Base-by-base conservation (phyloP, 1,140 invertebrate genomes). In the Patella vulgata region DNA sequence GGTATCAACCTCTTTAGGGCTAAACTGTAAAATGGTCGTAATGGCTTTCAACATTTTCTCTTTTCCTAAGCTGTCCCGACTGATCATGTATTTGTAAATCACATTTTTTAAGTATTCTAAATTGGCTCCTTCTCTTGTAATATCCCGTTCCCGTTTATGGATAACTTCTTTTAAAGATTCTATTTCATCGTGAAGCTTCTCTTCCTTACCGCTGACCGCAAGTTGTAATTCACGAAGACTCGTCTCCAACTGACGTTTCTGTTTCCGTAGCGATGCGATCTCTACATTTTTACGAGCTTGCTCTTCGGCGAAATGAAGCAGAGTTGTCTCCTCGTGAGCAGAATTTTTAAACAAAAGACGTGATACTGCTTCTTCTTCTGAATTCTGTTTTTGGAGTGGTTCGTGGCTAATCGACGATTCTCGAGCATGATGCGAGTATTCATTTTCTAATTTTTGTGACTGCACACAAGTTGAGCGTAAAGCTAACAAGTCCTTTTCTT, bases 101-200 rank as follows among this genome's bases (percentile, higher is more conserved):
- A 96, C 93, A 84, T 96, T 96, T 82, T 96, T 96, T 61, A 96
- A 80, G 79, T 96, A 95, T 78, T 95, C 93, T 43, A 95, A 81
- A 85, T 95, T 95, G 0, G 92, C 92, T 11, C 92, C 91, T 83
- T 94, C 92, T 23, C 92, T 84, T 3, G 90, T 91, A 74, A 92
- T 89, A 69, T 89, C 91, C 6, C 91, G 86, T 71, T 92, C 89
- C 42, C 92, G 79, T 72, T 92, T 92, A 73, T 63, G 82, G 36
- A 89, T 82, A 66, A 86, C 82, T 39, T 85, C 80, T 47, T 86
- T 81, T 25, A 89, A 75, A n/a, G 51, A 57, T 65, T 88, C 83
- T 9, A 88, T 83, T 73, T 89, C 86, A 19, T 89, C 87, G 51
- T 83, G 80, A 50, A 88, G 85, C 36, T 86, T 85, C 66, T 91